A percentile compares a stretch with the other conserved stretches of the same genome.
phyloP scores from a whole-genome alignment of 2,113 vertebrate species.

The Brevimyrus niger region DNA sequence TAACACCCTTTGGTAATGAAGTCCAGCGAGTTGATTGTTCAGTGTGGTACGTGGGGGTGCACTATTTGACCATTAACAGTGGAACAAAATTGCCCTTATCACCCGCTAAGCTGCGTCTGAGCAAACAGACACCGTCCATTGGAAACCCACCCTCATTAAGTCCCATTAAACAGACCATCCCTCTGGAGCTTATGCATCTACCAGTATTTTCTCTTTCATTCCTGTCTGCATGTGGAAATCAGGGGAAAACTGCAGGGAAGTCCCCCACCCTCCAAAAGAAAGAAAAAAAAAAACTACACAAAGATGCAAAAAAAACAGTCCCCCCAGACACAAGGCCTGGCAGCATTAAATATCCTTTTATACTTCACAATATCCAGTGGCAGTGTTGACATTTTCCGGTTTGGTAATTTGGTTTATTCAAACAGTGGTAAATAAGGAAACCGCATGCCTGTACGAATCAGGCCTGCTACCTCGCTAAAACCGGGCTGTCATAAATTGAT shows the following conservation, averaged over 20 bases:
- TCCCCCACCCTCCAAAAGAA: not conserved
- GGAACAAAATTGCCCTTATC: not conserved
- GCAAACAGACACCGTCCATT: not conserved
- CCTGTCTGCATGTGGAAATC: not conserved
- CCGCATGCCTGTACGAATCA: too few species aligned
- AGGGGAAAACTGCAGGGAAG: not conserved
- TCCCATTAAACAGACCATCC: not conserved
- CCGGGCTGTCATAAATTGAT: not conserved
- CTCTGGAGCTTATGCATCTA: not conserved
- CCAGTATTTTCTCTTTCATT: not conserved
- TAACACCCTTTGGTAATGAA: not conserved
- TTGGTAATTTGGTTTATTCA: not conserved
- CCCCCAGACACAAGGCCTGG: not conserved
- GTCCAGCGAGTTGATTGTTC: not conserved
- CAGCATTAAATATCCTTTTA: not conserved
- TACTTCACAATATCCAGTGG: not conserved
- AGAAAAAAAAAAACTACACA: not conserved
- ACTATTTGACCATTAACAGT: not conserved
- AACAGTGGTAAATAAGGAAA: not conserved
- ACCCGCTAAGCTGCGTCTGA: not conserved
- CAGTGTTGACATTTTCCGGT: not conserved
- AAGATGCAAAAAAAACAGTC: not conserved
- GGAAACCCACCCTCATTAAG: too few species aligned
- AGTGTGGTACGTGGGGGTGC: not conserved
- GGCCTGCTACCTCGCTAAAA: too few species aligned